Evolutionary conservation across 2,113 vertebrate genomes (phyloP), one percentile per base, ranked within the genome.

Genomic region (Asarcornis scutulata): DNA sequence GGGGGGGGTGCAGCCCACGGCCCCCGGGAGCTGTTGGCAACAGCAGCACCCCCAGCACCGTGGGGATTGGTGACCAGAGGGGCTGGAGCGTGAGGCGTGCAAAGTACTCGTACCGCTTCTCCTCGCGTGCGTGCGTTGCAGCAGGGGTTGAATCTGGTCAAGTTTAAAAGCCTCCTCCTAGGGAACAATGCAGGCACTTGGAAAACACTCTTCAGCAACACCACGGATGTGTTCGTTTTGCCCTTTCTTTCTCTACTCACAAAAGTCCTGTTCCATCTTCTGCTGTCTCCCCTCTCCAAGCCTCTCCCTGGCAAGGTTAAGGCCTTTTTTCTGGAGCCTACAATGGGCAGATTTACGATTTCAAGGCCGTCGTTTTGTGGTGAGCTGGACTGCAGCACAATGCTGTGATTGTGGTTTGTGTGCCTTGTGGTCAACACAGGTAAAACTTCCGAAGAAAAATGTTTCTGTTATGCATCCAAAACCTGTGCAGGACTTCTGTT

Each of bases 21-120:
- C 0, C 4, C 0, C 3, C 0, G 1, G 56, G 68, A 22, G 62
- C 64, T n/a, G 38, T 71, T 40, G 18, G 25, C 44, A 7, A 23
- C 1, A 6, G 4, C 29, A 6, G 60, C 6, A 13, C 25, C 7
- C 40, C 9, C 29, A 25, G 2, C 18, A 58, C 2, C 29, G 1
- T 53, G 76, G 50, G 48, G 29, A 77, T 58, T 48, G 1, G 38
- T 7, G 42, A 6, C 8, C 7, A 5, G 38, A 13, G 8, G 80
- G 56, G 72, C 68, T 86, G 85, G 9, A 20, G 46, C 2, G 7
- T 38, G 53, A 4, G 14, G 50, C 31, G 3, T 22, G 1, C 3
- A 2, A 26, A 56, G 56, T 31, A 8, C 23, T 48, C 26, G 52
- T 14, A 4, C 22, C 2, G 1, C 8, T 62, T 27, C 13, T n/a